These are phyloP conservation scores for Semnopithecus entellus DNA, from an alignment of 2,113 vertebrate genomes.

Conservation along the genomic window DNA sequence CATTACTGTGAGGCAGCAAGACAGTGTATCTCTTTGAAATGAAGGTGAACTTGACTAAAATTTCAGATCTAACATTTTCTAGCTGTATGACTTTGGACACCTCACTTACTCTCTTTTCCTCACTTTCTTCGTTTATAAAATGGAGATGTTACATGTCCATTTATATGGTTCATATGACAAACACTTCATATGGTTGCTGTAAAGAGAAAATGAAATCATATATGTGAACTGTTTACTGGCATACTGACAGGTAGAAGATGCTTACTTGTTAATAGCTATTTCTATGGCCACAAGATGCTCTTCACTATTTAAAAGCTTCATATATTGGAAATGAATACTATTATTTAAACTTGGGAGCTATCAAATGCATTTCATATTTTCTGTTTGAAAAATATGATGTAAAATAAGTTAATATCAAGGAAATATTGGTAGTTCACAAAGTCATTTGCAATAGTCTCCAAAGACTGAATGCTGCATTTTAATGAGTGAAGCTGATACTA, in stretches of 20 bases:
- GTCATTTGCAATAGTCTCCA: background rate
- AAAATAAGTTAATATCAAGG: background rate
- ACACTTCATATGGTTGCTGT: background rate
- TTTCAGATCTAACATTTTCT: background rate
- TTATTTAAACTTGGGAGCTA: slow-evolving; percentile 3
- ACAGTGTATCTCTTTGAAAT: background rate
- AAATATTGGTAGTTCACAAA: slow-evolving; percentile 16
- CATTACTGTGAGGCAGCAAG: background rate
- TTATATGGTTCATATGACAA: background rate
- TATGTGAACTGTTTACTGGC: background rate
- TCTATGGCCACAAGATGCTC: background rate
- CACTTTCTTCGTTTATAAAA: background rate
- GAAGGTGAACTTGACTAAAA: background rate
- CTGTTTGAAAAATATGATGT: background rate
- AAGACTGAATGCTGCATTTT: slow-evolving; percentile 19
- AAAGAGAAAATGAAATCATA: background rate
- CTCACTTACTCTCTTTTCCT: background rate
- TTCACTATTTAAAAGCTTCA: slow-evolving; percentile 29
- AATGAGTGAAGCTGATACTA: background rate
- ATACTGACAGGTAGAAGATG: background rate
- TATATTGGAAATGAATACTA: background rate
- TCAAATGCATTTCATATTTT: slow-evolving; percentile 30
- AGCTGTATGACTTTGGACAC: background rate
- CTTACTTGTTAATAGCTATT: background rate
- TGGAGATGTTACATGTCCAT: background rate